These are phyloP conservation scores for Lomographa bimaculata DNA, from an alignment of 2,888 invertebrate species.

Conservation along the genomic window DNA sequence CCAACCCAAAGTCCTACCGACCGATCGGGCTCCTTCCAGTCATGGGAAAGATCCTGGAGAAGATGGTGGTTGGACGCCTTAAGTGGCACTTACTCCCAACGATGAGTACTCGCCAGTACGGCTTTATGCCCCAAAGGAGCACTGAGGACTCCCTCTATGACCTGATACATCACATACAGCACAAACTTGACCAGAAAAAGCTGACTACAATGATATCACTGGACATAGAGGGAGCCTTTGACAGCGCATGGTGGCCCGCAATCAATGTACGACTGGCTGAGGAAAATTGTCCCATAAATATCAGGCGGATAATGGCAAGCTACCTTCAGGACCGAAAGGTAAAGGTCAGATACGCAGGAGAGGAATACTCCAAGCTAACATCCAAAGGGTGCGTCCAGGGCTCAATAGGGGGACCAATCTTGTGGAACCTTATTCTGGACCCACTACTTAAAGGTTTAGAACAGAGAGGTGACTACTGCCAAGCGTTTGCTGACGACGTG, in stretches of 20 bases:
- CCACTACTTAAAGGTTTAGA: not conserved
- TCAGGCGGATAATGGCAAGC: not conserved
- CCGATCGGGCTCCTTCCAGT: not conserved
- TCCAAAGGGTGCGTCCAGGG: not conserved
- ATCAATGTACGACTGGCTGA: constrained; percentile 6
- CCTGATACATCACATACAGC: too few species aligned
- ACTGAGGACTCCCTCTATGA: too few species aligned
- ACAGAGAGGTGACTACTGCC: too few species aligned
- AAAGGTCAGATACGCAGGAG: not conserved
- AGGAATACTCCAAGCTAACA: not conserved
- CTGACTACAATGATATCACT: too few species aligned
- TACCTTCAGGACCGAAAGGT: not conserved
- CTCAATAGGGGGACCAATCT: too few species aligned
- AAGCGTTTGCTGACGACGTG: too few species aligned
- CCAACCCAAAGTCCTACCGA: not conserved
- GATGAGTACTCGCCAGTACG: not conserved
- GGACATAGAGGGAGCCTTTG: too few species aligned
- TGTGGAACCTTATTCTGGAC: not conserved
- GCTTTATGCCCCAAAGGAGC: not conserved
- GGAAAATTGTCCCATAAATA: not conserved
- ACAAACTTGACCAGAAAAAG: too few species aligned
- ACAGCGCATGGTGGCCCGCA: constrained; percentile 1
- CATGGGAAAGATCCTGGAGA: constrained; percentile 2
- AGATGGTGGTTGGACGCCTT: not conserved
- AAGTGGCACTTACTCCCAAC: not conserved